phyloP scores from a whole-genome alignment of 35 echinoderm and acorn worm genomes.

The Holothuria glaberrima region DNA sequence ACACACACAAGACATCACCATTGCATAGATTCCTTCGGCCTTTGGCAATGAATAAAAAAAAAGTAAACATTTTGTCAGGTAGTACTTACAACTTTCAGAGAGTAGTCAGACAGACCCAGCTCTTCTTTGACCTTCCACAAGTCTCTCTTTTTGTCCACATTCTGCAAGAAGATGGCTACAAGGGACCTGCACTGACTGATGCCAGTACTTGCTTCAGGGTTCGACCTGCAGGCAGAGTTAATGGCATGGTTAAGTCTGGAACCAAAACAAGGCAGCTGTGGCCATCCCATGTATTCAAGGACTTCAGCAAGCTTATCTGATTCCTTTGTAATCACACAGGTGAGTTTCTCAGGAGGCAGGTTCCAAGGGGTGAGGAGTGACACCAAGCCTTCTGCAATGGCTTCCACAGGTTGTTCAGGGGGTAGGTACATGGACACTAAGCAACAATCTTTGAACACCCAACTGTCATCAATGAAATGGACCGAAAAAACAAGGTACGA shows the following conservation, averaged over 20 bases:
- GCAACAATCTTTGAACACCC: constrained; percentile 31
- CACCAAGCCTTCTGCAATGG: constrained; percentile 9
- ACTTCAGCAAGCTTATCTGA: not conserved
- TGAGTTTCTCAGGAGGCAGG: constrained; percentile 27
- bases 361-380: constrained; percentile 46
- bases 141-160: constrained; percentile 22
- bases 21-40: too few species aligned
- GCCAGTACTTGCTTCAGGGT: not conserved
- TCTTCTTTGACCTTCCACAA: constrained; percentile 34
- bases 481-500: constrained; percentile 43
- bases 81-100: constrained; percentile 33
- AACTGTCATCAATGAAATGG: constrained; percentile 45
- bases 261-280: constrained; percentile 42
- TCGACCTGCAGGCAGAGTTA: not conserved
- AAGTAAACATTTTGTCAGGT: not conserved
- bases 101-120: constrained; percentile 14
- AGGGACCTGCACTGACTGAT: constrained; percentile 19
- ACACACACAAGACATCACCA: too few species aligned
- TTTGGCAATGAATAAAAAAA: too few species aligned
- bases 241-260: constrained; percentile 32
- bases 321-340: constrained; percentile 22
- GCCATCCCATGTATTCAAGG: constrained; percentile 33
- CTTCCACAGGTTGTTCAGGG: constrained; percentile 1
- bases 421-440: constrained; percentile 31
- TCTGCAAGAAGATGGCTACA: constrained; percentile 16